These are phyloP conservation scores for Drosophila miranda DNA, from an alignment of 1,140 invertebrate species.

Conservation along the genomic window DNA sequence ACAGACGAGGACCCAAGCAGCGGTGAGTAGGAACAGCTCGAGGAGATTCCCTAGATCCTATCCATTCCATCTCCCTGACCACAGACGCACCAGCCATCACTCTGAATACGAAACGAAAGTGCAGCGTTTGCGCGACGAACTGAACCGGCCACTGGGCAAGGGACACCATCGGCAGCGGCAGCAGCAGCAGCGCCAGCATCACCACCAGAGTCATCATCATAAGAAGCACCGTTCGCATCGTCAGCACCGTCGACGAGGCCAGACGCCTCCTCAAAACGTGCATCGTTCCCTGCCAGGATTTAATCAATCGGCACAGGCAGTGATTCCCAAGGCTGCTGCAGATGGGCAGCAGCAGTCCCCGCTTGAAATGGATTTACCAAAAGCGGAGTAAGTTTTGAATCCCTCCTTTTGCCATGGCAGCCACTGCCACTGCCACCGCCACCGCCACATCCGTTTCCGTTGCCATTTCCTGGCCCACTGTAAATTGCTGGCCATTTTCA, in stretches of 20 bases:
- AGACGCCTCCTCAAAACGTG: constrained; percentile 23
- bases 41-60: too few species aligned
- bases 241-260: constrained; percentile 43
- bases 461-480: constrained; percentile 66
- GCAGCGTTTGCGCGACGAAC: constrained; percentile 68
- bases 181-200: constrained; percentile 22
- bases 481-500: constrained; percentile 74
- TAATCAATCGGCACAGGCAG: constrained; percentile 47
- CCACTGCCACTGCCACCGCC: constrained; percentile 1
- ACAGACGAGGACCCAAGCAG: constrained; percentile 74
- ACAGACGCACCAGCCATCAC: constrained; percentile 29
- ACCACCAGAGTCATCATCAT: constrained; percentile 39
- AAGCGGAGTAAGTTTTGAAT: constrained; percentile 62
- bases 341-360: constrained; percentile 33
- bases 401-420: not conserved
- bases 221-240: constrained; percentile 53
- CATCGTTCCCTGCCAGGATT: constrained; percentile 40
- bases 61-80: too few species aligned
- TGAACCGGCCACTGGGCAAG: constrained; percentile 59
- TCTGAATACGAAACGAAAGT: constrained; percentile 63
- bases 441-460: constrained; percentile 64
- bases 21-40: constrained; percentile 42
- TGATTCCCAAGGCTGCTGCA: not conserved
- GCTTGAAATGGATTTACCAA: constrained; percentile 45
- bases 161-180: constrained; percentile 18